Evolutionary conservation across 2,113 vertebrate species (phyloP), one percentile per base, ranked within the genome.

Genomic region (Petromus typicus): DNA sequence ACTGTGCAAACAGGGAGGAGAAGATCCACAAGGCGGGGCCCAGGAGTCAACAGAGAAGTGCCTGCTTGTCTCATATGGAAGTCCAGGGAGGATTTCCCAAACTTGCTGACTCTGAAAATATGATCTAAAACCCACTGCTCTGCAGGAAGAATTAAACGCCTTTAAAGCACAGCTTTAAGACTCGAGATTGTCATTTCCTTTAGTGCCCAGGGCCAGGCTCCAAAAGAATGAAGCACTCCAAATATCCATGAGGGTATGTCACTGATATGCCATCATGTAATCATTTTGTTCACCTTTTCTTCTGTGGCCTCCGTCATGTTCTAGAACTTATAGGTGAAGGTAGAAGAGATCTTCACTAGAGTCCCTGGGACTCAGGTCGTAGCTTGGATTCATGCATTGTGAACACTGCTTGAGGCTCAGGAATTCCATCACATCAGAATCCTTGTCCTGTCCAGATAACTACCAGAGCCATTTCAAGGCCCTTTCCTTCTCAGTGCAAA

Each of bases 331-430:
- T 0, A 86, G 64, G 51, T 1, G 40, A 81, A 12, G 16, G 54
- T 8, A 56, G 1, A 1, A 2, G 9, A 0, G 2, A 1, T 13
- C 54, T 30, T 79, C 37, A 34, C 20, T 17, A 11, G 13, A 17
- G 17, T 34, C 23, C 48, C 27, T 1, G 8, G 57, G 27, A 61
- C 67, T 79, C 25, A 20, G 25, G 25, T 64, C n/a, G 27, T 0
- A 59, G 73, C 54, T 18, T 16, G 3, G 12, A 40, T 13, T 83
- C 51, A 20, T 3, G 25, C 3, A 54, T 45, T 57, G 64, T 3
- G 45, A 89, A 59, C 59, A 14, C 45, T 4, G 17, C 12, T 30
- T 37, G 48, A 51, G 48, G 1, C 0, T 11, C 10, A 23, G 69
- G 34, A 73, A 93, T 81, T 63, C 40, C n/a, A 37, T 5, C 7